Evolutionary conservation across 1,140 invertebrate species (phyloP).

Genomic region (Pseudobourletiella spinata): DNA sequence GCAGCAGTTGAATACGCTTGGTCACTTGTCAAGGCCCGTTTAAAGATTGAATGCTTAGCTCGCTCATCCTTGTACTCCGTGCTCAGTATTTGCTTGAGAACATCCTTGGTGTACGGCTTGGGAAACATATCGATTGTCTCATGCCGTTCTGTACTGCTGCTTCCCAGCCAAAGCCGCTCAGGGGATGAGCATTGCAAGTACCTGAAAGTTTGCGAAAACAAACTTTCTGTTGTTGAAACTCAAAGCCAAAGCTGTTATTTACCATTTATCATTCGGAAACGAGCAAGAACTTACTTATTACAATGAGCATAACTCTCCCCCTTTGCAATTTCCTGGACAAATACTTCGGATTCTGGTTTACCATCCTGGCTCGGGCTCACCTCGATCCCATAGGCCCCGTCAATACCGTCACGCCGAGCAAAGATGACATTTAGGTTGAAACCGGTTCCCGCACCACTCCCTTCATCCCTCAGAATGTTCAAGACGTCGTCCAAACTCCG

Average conservation of each 20-base stretch:
- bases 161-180: too few relatives aligned
- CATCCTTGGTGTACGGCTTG: not conserved
- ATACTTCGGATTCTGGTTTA: not conserved
- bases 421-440: slow-evolving; percentile 64
- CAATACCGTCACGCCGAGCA: not conserved
- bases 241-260: too few relatives aligned
- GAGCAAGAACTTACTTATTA: slow-evolving; percentile 7
- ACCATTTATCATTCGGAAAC: too few relatives aligned
- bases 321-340: not conserved
- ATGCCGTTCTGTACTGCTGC: not conserved
- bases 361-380: not conserved
- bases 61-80: too few relatives aligned
- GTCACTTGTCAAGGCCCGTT: too few relatives aligned
- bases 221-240: too few relatives aligned
- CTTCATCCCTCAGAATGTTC: slow-evolving; percentile 58
- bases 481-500: slow-evolving; percentile 59
- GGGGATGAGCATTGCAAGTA: not conserved
- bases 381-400: not conserved
- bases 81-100: not conserved
- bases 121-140: not conserved
- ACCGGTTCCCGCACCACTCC: slow-evolving; percentile 65
- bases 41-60: too few relatives aligned
- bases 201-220: too few relatives aligned
- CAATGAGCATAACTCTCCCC: not conserved
- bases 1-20: too few relatives aligned